Base-by-base conservation (phyloP, 2,888 invertebrate species). In the Lasioglossum vierecki region DNA sequence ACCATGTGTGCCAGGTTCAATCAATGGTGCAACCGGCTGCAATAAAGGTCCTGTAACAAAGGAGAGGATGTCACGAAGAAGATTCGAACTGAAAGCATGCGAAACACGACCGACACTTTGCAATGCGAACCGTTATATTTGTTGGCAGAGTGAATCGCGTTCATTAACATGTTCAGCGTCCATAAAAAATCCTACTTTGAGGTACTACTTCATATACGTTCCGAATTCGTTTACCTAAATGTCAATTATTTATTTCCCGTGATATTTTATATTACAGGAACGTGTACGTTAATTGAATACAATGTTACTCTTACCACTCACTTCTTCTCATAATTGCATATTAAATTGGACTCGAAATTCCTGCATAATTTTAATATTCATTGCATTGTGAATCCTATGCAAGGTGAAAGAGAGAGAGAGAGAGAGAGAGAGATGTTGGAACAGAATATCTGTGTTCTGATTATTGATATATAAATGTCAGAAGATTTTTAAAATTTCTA, bases 11-110 rank as follows among this genome's bases (percentile, higher is more conserved):
- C 35, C 68, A 70, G 68, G 39, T 22, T 22, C 39, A 39, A 68
- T 68, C 68, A 39, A 70, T 70, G n/a, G 41, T 44, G 39, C 70
- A 41, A 70, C n/a, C n/a, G 22, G 41, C 44, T n/a, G 71, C 41
- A 71, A 71, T 71, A 71, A 71, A 71, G 41, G 44, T 41, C 39
- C 68, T 39, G 39, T 22, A 70, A 70, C 68, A 70, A 70, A 70
- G 18, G 68, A 22, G 35, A 70, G 39, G 68, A 70, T 39, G 9
- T 11, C 35, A 39, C 41, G 68, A 39, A 70, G 22, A 39, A 66
- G 35, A 46, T 26, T 72, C 26, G 15, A 26, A 72, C 30, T 15
- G 8, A 26, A 30, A 46, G 44, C 46, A 72, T 18, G 44, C 18
- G 44, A 46, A 26, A 44, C 26, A 30, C 26, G 18, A 72, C 30